Evolutionary conservation across 2,113 vertebrate genomes (phyloP).

Genomic region (Amphilophus citrinellus): DNA sequence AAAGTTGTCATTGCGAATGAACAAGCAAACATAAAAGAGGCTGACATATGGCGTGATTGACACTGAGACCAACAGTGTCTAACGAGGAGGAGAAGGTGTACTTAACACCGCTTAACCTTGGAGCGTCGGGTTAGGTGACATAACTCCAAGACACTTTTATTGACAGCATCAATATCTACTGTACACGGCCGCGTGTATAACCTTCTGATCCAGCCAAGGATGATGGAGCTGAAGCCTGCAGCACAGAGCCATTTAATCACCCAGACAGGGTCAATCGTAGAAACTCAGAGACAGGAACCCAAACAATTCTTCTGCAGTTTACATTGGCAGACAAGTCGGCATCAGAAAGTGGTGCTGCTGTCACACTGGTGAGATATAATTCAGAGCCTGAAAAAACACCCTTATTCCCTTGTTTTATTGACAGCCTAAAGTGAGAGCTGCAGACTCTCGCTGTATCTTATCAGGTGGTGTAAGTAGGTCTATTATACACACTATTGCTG

Average conservation of each 20-base stretch:
- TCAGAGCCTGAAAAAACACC: conserved; percentile 66
- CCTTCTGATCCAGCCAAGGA: conserved; percentile 67
- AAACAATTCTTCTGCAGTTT: conserved; percentile 66
- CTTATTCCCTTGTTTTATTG: conserved; percentile 59
- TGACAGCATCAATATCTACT: conserved; percentile 77
- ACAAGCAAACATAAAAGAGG: conserved; percentile 88
- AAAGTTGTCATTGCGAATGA: conserved; percentile 78
- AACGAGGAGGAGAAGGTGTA: conserved; percentile 72
- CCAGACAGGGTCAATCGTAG: conserved; percentile 66
- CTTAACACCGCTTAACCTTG: conserved; percentile 84
- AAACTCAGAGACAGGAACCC: conserved; percentile 74
- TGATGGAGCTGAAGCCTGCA: conserved; percentile 54
- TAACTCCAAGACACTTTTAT: conserved; percentile 76
- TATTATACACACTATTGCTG: conserved; percentile 76
- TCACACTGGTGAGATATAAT: conserved; percentile 60
- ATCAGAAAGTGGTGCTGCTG: conserved; percentile 38
- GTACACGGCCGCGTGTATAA: conserved; percentile 57
- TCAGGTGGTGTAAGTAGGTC: conserved; percentile 67
- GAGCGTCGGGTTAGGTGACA: conserved; percentile 80
- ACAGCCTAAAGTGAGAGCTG: conserved; percentile 54
- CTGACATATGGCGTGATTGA: conserved; percentile 83
- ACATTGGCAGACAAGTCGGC: conserved; percentile 55
- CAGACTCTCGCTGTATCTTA: conserved; percentile 61
- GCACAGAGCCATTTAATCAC: conserved; percentile 64
- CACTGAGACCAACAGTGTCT: conserved; percentile 78